Evolutionary conservation across 2,797 vertebrate genomes (phyloP), one percentile per base, ranked within the genome.

Genomic region (Poecilia wingei): DNA sequence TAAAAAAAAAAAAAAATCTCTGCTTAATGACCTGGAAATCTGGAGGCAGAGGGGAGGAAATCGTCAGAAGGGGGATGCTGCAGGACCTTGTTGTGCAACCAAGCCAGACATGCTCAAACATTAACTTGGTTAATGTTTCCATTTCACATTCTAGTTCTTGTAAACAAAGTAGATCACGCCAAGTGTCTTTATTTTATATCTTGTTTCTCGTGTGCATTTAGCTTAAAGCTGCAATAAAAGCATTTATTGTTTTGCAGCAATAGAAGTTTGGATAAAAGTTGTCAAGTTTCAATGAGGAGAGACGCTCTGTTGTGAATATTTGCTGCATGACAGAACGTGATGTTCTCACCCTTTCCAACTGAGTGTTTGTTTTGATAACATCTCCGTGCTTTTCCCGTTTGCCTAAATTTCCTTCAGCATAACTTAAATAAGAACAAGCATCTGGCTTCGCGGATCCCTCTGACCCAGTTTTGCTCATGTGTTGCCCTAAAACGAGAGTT

Each of bases 21-120:
- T 73, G 59, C 72, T 39, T 46, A 80, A 73, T 46, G 47, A 78
- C 46, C 74, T 66, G 31, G 72, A 41, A 49, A 70, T 28, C 53
- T 6, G 66, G 14, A 68, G 16, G 33, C 41, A 3, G 68, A 53
- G 41, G 64, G 64, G 59, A 64, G 51, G 0, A 76, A 79, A 69
- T 68, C 51, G 55, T 9, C 31, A 64, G 47, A 41, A 43, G 20
- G 41, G n/a, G 7, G 2, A 45, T 8, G 45, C 33, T 47, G 68
- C 41, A 20, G 46, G 68, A 72, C 55, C n/a, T 66, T 39, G 55
- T 33, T 77, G 51, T 73, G 72, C 39, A 79, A 76, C 3, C 1
- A 41, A 53, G 43, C 39, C 25, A 49, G 80, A 78, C 46, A 5
- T 57, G 70, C 75, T 72, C 73, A 78, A 75, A 75, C 45, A 79